Evolutionary conservation across 2,888 invertebrate species (phyloP).

Genomic region (Didymodactylos carnosus): DNA sequence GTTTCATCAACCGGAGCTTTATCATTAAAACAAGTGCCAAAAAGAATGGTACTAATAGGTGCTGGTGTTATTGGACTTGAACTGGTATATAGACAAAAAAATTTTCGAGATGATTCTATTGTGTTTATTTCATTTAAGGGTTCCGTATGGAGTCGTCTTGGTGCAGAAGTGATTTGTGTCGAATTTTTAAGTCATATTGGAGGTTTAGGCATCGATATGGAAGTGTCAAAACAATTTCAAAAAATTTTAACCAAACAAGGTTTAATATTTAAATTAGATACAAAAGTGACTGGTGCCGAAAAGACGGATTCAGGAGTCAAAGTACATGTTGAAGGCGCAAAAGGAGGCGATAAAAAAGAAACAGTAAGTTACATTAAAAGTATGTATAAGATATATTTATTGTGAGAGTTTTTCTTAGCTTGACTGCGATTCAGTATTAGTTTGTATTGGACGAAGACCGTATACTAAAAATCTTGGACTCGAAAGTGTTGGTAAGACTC

Average conservation of each 20-base stretch:
- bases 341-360: constrained; percentile 51
- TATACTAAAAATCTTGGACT: constrained; percentile 74
- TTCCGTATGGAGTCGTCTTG: constrained; percentile 79
- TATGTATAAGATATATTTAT: constrained; percentile 16
- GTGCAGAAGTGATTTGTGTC: constrained; percentile 76
- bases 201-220: constrained; percentile 67
- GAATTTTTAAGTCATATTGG: constrained; percentile 65
- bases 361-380: constrained; percentile 39
- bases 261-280: constrained; percentile 67
- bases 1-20: constrained; percentile 93
- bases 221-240: constrained; percentile 77
- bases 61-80: constrained; percentile 97
- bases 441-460: constrained; percentile 82
- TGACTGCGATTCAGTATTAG: constrained; percentile 73
- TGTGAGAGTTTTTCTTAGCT: constrained; percentile 41
- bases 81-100: constrained; percentile 40
- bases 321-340: constrained; percentile 33
- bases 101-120: neutral
- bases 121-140: constrained; percentile 43
- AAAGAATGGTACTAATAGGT: constrained; percentile 81
- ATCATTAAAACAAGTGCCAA: constrained; percentile 59
- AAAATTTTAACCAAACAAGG: constrained; percentile 73
- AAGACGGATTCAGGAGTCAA: constrained; percentile 45
- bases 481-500: constrained; percentile 51
- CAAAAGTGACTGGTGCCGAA: constrained; percentile 51